Evolutionary conservation across 2,888 invertebrate species (phyloP).

Genomic region (Amblyjoppa proteus): DNA sequence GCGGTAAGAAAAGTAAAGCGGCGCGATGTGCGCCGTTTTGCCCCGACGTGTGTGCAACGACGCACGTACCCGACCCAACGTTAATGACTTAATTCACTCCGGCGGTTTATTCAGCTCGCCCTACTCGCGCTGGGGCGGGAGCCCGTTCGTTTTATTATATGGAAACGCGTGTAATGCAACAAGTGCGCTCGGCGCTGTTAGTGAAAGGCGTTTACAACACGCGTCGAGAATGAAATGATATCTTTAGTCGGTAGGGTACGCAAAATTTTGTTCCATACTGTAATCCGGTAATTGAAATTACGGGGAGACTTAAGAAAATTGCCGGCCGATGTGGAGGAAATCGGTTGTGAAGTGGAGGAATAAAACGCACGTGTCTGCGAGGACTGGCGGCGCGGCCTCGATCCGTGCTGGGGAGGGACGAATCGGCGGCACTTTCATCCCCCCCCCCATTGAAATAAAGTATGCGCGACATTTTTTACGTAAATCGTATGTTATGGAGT

Average conservation of each 20-base stretch:
- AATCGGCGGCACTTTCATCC: too few species aligned
- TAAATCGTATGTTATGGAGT: too few species aligned
- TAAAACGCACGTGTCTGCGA: too few species aligned
- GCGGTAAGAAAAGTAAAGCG: neutral
- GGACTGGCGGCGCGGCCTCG: too few species aligned
- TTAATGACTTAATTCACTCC: conserved; percentile 66
- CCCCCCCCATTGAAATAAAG: too few species aligned
- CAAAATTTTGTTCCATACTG: too few species aligned
- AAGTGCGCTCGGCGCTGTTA: conserved; percentile 22
- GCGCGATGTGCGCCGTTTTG: conserved; percentile 52
- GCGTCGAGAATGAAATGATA: neutral
- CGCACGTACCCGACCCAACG: neutral
- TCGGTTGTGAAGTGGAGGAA: too few species aligned
- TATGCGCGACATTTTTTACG: too few species aligned
- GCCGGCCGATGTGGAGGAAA: too few species aligned
- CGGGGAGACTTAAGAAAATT: too few species aligned
- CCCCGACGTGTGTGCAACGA: neutral
- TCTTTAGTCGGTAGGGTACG: neutral
- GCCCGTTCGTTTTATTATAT: conserved; percentile 36
- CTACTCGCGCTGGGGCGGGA: conserved; percentile 20
- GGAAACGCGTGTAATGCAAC: conserved; percentile 33
- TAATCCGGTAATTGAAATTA: too few species aligned
- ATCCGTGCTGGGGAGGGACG: too few species aligned
- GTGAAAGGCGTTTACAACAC: conserved; percentile 33
- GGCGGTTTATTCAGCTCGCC: conserved; percentile 60